Evolutionary conservation across 2,888 invertebrate genomes (phyloP), one percentile per base, ranked within the genome.

Genomic region (Calameuta filiformis): DNA sequence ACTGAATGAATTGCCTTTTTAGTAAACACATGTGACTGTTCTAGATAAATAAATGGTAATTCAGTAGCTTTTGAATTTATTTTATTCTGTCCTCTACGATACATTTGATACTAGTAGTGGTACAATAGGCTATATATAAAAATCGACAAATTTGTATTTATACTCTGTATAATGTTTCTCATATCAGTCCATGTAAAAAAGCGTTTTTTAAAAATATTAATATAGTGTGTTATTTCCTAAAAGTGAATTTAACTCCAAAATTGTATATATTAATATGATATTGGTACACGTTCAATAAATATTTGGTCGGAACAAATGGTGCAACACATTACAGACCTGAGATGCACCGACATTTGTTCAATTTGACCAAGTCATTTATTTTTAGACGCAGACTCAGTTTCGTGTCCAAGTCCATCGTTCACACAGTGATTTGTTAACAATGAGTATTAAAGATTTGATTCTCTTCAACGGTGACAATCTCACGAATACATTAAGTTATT

Each of bases 31-130:
- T 90, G 89, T 91, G 90, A 88, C 89, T 91, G 88, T 89, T 90
- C 87, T 90, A 89, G 88, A 89, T 90, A 88, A 90, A 89, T 88
- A 88, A 89, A 89, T 87, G 84, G 82, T 85, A 85, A 87, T 86
- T 87, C 85, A 56, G 23, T 56, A 56, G 56, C 6, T 56, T 23
- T 23, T 4, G 23, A 56, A 23, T 56, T 56, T 40, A 40, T 15
- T 15, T 40, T 23, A 56, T 56, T 56, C 23, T 56, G 2, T 56
- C 56, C 23, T 40, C 40, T 56, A 23, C 9, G 56, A 56, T 56
- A 56, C 56, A 56, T 56, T 56, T 56, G 23, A 56, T 56, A 56
- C 23, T 23, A 9, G 23, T 23, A 23, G 23, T 15, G 23, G 9
- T 40, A 40, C 23, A 40, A 40, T 9, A 56, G 56, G 2, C 23